Evolutionary conservation across 2,888 invertebrate genomes (phyloP).

Genomic region (Amphipyra berbera): DNA sequence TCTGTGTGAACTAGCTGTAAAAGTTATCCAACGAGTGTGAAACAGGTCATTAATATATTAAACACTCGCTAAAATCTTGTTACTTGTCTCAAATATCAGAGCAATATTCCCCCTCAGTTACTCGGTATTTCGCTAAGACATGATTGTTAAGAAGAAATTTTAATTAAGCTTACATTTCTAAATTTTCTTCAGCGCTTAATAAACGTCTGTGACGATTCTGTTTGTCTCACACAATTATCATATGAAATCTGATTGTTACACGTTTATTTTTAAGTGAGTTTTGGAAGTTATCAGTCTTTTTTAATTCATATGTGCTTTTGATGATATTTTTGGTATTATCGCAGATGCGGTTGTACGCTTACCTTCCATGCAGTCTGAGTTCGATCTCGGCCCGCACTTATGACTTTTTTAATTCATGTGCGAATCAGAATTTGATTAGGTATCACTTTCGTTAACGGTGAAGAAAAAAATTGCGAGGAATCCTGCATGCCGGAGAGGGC

Average conservation of each 20-base stretch:
- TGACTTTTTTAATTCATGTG: no score
- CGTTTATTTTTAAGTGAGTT: conserved; percentile 22
- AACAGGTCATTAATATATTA: conserved; percentile 3
- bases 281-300: conserved; percentile 1
- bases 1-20: no score
- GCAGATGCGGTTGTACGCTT: no score
- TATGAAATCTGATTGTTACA: conserved; percentile 47
- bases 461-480: no score
- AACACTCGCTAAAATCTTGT: conserved; percentile 24
- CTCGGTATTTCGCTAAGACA: conserved; percentile 78
- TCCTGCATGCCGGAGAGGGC: no score
- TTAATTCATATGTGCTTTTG: background rate
- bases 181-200: conserved; percentile 61
- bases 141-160: conserved; percentile 82
- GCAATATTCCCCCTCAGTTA: conserved; percentile 76
- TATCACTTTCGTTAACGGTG: no score
- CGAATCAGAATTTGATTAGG: no score
- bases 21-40: no score
- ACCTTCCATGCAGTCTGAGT: no score
- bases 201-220: conserved; percentile 53
- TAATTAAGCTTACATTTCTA: conserved; percentile 85
- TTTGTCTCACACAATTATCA: conserved; percentile 55
- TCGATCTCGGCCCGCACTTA: no score
- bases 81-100: conserved; percentile 53
- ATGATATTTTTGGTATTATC: no score